Evolutionary conservation across 2,797 vertebrate genomes (phyloP).

Genomic region (Chaenodraco wilsoni): DNA sequence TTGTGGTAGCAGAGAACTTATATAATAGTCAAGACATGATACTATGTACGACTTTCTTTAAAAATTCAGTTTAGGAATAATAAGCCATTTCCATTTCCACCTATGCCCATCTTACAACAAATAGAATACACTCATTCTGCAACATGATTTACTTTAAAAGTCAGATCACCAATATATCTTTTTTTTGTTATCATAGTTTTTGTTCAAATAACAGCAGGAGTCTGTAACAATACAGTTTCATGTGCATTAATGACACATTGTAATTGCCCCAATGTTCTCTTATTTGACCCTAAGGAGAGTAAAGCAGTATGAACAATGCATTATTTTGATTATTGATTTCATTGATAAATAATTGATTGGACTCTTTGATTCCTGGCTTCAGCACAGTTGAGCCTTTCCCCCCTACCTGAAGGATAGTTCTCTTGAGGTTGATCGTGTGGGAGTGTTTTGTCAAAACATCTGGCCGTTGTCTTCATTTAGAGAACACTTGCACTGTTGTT

Average conservation of each 20-base stretch:
- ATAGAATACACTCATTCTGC: constrained; percentile 10
- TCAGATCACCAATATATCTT: constrained; percentile 3
- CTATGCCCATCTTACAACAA: constrained; percentile 16
- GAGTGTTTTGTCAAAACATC: constrained; percentile 50
- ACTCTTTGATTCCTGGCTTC: constrained; percentile 9
- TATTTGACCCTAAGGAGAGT: not conserved
- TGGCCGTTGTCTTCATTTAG: constrained; percentile 65
- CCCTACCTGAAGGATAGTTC: constrained; percentile 16
- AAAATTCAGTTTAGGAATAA: not conserved
- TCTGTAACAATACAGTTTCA: not conserved
- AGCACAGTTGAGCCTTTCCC: constrained; percentile 14
- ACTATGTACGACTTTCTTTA: not conserved
- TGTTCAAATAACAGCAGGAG: not conserved
- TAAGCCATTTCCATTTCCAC: constrained; percentile 6
- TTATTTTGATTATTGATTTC: constrained; percentile 4
- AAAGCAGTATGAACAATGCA: not conserved
- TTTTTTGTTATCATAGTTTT: not conserved
- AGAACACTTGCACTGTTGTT: constrained; percentile 52
- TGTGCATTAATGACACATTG: too few species aligned
- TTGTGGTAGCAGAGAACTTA: not conserved
- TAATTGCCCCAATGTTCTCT: too few species aligned
- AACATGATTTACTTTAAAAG: not conserved
- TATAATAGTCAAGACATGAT: not conserved
- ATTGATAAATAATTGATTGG: constrained; percentile 14
- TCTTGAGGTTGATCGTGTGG: constrained; percentile 32